Evolutionary conservation across 1,140 invertebrate species (phyloP), one percentile per base, ranked within the genome.

Genomic region (Nephotettix cincticeps): DNA sequence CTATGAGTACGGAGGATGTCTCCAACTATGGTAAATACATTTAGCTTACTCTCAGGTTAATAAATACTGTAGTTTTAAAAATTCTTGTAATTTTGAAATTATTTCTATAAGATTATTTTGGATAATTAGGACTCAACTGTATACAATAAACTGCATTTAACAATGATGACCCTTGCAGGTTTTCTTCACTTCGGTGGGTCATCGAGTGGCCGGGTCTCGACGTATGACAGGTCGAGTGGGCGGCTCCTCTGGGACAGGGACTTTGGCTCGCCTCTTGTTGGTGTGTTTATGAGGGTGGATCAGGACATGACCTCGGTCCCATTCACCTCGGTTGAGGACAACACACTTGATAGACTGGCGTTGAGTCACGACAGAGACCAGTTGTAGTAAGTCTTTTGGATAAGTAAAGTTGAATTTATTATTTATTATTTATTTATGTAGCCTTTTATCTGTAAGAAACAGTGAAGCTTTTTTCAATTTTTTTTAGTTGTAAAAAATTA

Each of bases 181-280:
- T 86, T 93, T 70, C 86, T 91, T 25, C 95, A 98, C 82, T 93
- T 97, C 78, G 89, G 94, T 1, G 93, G 92, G 0, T 96, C 93
- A 75, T 95, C 93, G n/a, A 91, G 88, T 75, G 96, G 96, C 0
- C 84, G 89, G 65, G 84, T 96, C 32, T 87, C 96, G 40, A 96
- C 94, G 0, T 85, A 94, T 51, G 88, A 93, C 77, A 82, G 88
- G 66, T 86, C 86, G 74, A 83, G 87, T 70, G 93, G 93, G 0
- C 87, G 89, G 71, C 83, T 95, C 32, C 79, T 96, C 6, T 99
- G 96, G 96, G 88, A 94, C 76, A 84, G 88, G 19, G 89, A 98
- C 79, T 88, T 95, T 58, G 88, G 89, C 61, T 96, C 94, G 71
- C 96, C 97, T 1, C 89, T 99, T 1, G 91, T 99, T 58, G 96